Evolutionary conservation across 2,888 invertebrate species (phyloP), one percentile per base, ranked within the genome.

Genomic region (Galerucella pusilla): DNA sequence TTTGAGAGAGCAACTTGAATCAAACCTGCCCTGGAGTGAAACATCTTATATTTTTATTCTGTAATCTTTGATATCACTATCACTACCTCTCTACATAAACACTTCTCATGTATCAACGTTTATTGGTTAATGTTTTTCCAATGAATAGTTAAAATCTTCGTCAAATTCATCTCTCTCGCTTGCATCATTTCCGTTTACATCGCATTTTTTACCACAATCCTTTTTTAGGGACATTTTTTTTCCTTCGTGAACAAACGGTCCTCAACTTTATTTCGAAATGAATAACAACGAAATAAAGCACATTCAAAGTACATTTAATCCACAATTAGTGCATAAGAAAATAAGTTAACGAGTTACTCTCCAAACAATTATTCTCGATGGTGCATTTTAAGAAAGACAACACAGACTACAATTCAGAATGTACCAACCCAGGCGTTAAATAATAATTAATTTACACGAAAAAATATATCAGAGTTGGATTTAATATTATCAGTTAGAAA

Each of bases 361-460:
- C 35, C 35, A 45, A 45, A 20, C 16, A 16, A 65, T 65, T 42
- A 42, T 65, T 45, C 10, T 20, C 11, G 16, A 45, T 65, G 65
- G 46, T 65, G 65, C 46, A 11, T 65, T 65, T 46, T 45, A 65
- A 65, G 42, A 42, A 11, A 60, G 20, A 20, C 25, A 20, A 25
- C 25, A 20, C 35, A 42, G 14, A 28, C 25, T 60, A 25, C 10
- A 25, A 25, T 60, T 60, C 2, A 65, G 20, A 46, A 65, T 5
- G 20, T 9, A 10, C n/a, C 46, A 49, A 52, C 49, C 28, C 14
- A 52, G 66, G 25, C 52, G 49, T 66, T 25, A 66, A 46, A 65
- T 45, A 65, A 42, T 65, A 66, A 66, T 66, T 66, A 66, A 52
- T 66, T 66, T 52, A 66, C 52, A 66, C 28, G 46, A 25, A 52